These are phyloP conservation scores for Cirrhinus molitorella DNA, from an alignment of 2,797 vertebrate genomes.

Conservation along the genomic window DNA sequence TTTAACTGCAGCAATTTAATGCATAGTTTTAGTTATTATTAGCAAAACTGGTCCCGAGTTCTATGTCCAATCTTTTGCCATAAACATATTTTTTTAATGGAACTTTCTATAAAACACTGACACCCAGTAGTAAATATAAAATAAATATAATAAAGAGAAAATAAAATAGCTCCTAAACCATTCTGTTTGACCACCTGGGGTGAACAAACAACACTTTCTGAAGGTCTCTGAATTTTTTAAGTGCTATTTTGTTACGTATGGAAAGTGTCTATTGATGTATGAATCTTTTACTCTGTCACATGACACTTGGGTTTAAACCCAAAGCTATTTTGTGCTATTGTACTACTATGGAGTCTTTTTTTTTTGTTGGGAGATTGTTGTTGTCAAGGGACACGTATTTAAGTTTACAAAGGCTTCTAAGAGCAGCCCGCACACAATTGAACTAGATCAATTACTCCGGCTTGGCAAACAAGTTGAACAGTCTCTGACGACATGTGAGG, in stretches of 20 bases:
- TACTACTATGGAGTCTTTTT: conserved; percentile 42
- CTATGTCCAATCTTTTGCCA: background rate
- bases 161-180: background rate
- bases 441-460: background rate
- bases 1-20: background rate
- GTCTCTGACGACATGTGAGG: conserved; percentile 30
- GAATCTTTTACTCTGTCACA: background rate
- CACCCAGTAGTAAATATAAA: background rate
- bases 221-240: background rate
- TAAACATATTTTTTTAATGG: background rate
- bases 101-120: background rate
- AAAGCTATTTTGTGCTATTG: too few species aligned
- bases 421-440: background rate
- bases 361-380: conserved; percentile 54
- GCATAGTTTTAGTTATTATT: background rate
- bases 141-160: background rate
- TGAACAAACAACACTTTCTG: background rate
- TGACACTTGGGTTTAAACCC: background rate
- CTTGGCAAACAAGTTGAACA: conserved; percentile 53
- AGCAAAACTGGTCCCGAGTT: background rate
- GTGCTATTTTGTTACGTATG: background rate
- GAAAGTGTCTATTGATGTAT: background rate
- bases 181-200: background rate
- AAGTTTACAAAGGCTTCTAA: conserved; percentile 54
- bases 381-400: conserved; percentile 62